phyloP scores from a whole-genome alignment of 1,140 invertebrate genomes.

The Caenorhabditis tropicalis region DNA sequence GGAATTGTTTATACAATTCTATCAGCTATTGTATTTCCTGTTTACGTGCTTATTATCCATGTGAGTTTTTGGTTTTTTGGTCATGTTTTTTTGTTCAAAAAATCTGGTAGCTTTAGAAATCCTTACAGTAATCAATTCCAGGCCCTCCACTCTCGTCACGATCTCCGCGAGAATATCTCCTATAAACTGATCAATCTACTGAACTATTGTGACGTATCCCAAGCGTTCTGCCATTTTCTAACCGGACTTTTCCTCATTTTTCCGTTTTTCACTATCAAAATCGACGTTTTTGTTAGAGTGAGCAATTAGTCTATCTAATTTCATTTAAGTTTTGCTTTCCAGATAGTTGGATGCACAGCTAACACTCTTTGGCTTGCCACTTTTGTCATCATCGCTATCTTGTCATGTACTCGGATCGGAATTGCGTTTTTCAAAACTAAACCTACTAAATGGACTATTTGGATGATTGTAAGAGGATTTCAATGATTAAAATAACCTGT shows the following conservation, averaged over 20 bases:
- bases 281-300: neutral
- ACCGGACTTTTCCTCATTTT: neutral
- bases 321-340: neutral
- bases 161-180: neutral
- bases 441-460: neutral
- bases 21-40: neutral
- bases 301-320: too few relatives aligned
- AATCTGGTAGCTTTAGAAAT: too few relatives aligned
- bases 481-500: neutral
- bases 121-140: neutral
- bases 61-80: neutral
- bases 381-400: neutral
- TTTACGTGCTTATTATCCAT: neutral
- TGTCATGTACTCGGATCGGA: neutral
- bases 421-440: conserved; percentile 18
- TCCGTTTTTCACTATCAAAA: neutral
- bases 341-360: conserved; percentile 2
- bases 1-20: neutral
- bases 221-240: neutral
- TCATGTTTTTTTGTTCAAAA: too few relatives aligned
- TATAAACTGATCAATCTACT: neutral
- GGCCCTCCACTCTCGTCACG: neutral
- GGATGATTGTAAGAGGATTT: neutral
- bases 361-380: conserved; percentile 4
- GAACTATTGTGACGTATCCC: neutral